Percentiles rank a stretch among this genome's conserved stretches.
These are phyloP conservation scores for Linurgus olivaceus DNA, from an alignment of 2,797 vertebrate species.

Conservation along the genomic window DNA sequence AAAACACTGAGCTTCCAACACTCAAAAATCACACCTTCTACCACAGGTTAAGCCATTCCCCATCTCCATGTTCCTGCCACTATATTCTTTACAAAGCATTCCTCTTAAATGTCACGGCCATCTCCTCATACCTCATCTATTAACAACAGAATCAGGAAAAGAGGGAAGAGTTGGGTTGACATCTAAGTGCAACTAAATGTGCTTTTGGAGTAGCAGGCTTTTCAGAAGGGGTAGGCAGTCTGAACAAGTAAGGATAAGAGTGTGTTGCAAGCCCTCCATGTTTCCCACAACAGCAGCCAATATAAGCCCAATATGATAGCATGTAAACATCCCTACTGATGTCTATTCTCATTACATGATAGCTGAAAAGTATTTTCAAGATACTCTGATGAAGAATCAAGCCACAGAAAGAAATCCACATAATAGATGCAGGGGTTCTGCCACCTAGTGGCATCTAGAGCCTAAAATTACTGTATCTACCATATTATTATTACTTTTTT, in stretches of 20 bases:
- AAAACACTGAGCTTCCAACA: background rate
- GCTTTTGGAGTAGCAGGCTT: background rate
- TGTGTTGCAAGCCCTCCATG: background rate
- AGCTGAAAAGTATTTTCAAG: background rate
- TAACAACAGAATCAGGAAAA: background rate
- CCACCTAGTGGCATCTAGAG: conserved; percentile 47
- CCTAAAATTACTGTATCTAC: background rate
- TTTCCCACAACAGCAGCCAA: background rate
- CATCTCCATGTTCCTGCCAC: background rate
- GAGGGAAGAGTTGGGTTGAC: background rate
- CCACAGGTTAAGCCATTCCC: background rate
- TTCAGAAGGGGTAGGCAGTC: background rate
- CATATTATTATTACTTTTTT: background rate
- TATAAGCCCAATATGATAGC: background rate
- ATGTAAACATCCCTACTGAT: background rate
- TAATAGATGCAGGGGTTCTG: conserved; percentile 33
- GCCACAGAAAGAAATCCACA: background rate
- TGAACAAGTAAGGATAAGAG: background rate
- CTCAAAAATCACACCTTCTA: background rate
- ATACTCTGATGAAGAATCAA: background rate
- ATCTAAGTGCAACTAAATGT: background rate
- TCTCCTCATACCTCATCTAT: background rate
- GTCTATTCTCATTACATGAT: background rate
- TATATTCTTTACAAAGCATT: background rate
- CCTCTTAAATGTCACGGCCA: background rate